Evolutionary conservation across 2,888 invertebrate species (phyloP).

Genomic region (Falcaria lacertinaria): DNA sequence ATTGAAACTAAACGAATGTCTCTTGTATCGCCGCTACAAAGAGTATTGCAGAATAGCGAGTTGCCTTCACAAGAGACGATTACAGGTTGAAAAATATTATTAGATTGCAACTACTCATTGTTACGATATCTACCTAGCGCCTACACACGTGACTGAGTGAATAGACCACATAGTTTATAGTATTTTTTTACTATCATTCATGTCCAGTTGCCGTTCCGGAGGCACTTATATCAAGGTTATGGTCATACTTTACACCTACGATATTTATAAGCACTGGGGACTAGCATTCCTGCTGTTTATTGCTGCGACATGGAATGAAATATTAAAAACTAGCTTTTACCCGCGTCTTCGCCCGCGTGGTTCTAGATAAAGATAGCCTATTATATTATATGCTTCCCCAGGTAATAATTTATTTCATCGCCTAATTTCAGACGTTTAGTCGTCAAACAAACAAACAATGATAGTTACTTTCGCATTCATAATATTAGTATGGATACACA

Average conservation of each 20-base stretch:
- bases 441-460: too few species aligned
- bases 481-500: too few species aligned
- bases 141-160: slow-evolving; percentile 31
- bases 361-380: too few species aligned
- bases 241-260: neutral
- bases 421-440: too few species aligned
- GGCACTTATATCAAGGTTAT: neutral
- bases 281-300: neutral
- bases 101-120: slow-evolving; percentile 57
- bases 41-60: slow-evolving; percentile 50
- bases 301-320: too few species aligned
- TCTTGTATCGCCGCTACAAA: slow-evolving; percentile 44
- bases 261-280: neutral
- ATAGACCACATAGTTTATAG: slow-evolving; percentile 9
- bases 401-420: too few species aligned
- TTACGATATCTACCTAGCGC: too few species aligned
- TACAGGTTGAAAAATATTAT: slow-evolving; percentile 56
- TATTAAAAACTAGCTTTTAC: too few species aligned
- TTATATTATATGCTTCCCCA: too few species aligned
- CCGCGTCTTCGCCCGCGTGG: too few species aligned
- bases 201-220: neutral
- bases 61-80: slow-evolving; percentile 57
- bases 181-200: neutral
- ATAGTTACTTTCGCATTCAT: too few species aligned
- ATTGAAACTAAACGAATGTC: slow-evolving; percentile 59